These are phyloP conservation scores for Caenorhabditis japonica DNA, from an alignment of 2,888 invertebrate species.

Conservation along the genomic window DNA sequence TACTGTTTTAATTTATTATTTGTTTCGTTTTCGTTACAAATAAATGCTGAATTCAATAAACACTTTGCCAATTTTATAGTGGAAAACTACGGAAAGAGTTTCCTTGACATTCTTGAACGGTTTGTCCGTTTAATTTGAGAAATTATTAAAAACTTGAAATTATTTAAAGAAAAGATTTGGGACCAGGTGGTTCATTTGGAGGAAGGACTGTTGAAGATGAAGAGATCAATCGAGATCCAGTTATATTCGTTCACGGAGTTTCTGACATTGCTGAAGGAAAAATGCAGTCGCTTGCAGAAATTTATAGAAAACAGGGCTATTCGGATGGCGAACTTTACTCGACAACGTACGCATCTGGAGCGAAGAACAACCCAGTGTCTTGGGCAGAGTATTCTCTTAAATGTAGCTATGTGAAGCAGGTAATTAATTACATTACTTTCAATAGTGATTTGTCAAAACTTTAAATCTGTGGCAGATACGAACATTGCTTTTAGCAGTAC, in stretches of 20 bases:
- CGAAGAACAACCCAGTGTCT: slow-evolving; percentile 67
- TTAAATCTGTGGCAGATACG: slow-evolving; percentile 61
- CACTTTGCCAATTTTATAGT: slow-evolving; percentile 56
- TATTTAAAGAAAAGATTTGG: slow-evolving; percentile 50
- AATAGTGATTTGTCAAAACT: not conserved
- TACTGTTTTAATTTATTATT: not conserved
- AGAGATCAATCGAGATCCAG: slow-evolving; percentile 27
- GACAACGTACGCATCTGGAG: slow-evolving; percentile 63
- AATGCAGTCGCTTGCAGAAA: slow-evolving; percentile 58
- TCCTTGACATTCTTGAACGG: slow-evolving; percentile 53
- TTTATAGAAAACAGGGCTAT: slow-evolving; percentile 60
- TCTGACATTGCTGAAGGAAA: slow-evolving; percentile 70
- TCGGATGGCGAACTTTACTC: slow-evolving; percentile 66
- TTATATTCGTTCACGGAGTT: slow-evolving; percentile 70
- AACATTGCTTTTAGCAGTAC: slow-evolving; percentile 70
- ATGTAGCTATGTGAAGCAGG: slow-evolving; percentile 67
- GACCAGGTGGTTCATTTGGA: slow-evolving; percentile 56
- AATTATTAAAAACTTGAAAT: not conserved
- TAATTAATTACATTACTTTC: not conserved
- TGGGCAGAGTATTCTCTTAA: slow-evolving; percentile 72
- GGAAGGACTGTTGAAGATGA: slow-evolving; percentile 28
- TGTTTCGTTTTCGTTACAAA: not conserved
- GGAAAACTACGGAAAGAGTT: slow-evolving; percentile 51
- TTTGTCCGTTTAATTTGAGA: not conserved
- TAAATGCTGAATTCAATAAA: slow-evolving; percentile 45